A percentile compares a stretch with the other conserved stretches of the same genome.
These are phyloP conservation scores for Menidia beryllina DNA, from an alignment of 2,113 vertebrate genomes.

Conservation along the genomic window DNA sequence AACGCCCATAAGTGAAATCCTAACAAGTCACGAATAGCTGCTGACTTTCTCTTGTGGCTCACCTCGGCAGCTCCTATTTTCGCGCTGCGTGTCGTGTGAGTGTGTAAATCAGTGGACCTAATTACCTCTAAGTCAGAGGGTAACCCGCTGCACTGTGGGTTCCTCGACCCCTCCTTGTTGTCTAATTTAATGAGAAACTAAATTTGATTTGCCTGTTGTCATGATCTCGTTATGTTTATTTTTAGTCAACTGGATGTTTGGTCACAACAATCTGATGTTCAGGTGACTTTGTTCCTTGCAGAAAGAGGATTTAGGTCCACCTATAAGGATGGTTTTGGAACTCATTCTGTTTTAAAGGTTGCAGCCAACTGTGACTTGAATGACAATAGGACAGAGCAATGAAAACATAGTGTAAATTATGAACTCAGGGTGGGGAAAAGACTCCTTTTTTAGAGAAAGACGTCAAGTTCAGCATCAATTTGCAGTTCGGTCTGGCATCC, in stretches of 20 bases:
- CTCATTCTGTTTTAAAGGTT: neutral
- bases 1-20: slow-evolving; percentile 5
- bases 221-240: slow-evolving; percentile 30
- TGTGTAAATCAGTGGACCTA: slow-evolving; percentile 16
- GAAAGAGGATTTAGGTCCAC: slow-evolving; percentile 5
- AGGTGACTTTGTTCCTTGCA: slow-evolving; percentile 18
- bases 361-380: neutral
- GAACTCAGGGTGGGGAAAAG: no score
- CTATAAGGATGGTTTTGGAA: no score
- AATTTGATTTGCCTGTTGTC: slow-evolving; percentile 47
- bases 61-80: slow-evolving; percentile 20
- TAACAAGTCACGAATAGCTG: slow-evolving; percentile 45
- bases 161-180: slow-evolving; percentile 19
- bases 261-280: slow-evolving; percentile 7
- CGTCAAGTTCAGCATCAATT: slow-evolving; percentile 10
- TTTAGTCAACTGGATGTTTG: slow-evolving; percentile 32
- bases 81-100: slow-evolving; percentile 5
- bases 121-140: slow-evolving; percentile 30
- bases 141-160: slow-evolving; percentile 37
- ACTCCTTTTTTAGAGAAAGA: slow-evolving; percentile 32
- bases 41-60: slow-evolving; percentile 41
- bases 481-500: slow-evolving; percentile 31
- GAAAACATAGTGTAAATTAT: no score
- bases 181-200: slow-evolving; percentile 49
- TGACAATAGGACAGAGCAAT: neutral